Base-by-base conservation (phyloP, 1,140 invertebrate species). In the Rhagoletis zephyria region DNA sequence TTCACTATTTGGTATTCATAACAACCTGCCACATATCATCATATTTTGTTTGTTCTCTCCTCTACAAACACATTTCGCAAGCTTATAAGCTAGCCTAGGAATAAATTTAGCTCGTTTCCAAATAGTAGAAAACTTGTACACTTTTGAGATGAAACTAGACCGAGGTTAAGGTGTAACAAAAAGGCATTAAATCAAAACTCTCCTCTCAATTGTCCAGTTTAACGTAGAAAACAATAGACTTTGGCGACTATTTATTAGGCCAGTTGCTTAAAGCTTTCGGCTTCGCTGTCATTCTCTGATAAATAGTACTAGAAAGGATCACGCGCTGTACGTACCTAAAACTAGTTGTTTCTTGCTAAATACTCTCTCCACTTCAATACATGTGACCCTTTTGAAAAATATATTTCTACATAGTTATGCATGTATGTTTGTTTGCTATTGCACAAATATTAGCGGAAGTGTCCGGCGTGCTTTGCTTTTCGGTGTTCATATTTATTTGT, bases 31-130 rank as follows among this genome's bases (percentile, higher is more conserved):
- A 56, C 74, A 81, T 81, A 81, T 81, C 74, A 81, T 81, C 74
- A 81, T 81, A 81, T 81, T 81, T 81, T 51, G 45, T 81, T 81
- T 81, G 74, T 81, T 81, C 74, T 81, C 48, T 4, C 40, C n/a
- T 30, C 1, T 56, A 51, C 74, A 56, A 30, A 2, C n/a, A n/a
- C 6, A n/a, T 19, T 56, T 81, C 48, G 30, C 19, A 81, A 56
- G 48, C 48, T 81, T 14, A 30, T 30, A 48, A 77, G 70, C 10
- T 48, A 51, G 0, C 45, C 42, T 9, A 77, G 65, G 12, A 77
- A 4, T 4, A 64, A 16, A 64, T n/a, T 12, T 64, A 16, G 63
- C 16, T 60, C 59, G 30, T 30, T 30, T 30, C 30, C 30, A 30
- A 30, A 30, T 30, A 30, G 30, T 30, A 30, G 30, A 30, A 30